Base-by-base conservation (phyloP, 2,888 invertebrate genomes). In the Harpagoxenus sublaevis region DNA sequence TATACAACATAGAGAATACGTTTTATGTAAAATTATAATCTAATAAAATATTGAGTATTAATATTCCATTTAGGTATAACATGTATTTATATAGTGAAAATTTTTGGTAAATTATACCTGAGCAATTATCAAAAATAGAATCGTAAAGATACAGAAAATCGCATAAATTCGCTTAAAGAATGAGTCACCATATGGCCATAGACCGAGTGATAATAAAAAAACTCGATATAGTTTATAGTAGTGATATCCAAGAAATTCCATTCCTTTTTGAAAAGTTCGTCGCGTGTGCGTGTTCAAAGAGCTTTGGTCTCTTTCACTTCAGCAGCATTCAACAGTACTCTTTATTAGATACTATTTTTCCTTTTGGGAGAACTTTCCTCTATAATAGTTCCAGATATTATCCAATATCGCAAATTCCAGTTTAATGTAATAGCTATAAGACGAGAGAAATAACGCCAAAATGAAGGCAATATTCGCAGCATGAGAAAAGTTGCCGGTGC, bases 231-330 rank as follows among this genome's bases (percentile, higher is more conserved):
- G 15, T 35, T 83, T 85, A 51, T 83, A 85, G 45, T 85, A 85
- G 23, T 45, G 75, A 83, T 70, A 60, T 18, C 83, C 84, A 28
- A 45, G 42, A 28, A 68, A 70, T 62, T 85, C 75, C 83, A 85
- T 85, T 39, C 15, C 51, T 62, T 39, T 48, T 60, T 31, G 0
- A 68, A 2, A 71, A 57, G 79, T 60, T 35, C n/a, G n/a, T 45
- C 42, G 35, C 45, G 15, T 53, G 28, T 31, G 9, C 31, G 57
- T 45, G 10, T 18, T 48, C 18, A 57, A 60, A 23, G 18, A 23
- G 6, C 35, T 55, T 55, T 28, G 35, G 35, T 5, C n/a, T 57
- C 28, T n/a, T 70, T 45, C 10, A 23, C 18, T 79, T 48, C 23
- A 51, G 10, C n/a, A n/a, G 15, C 31, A 31, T 45, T 62, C 12